A percentile compares a stretch with the other conserved stretches of the same genome.
These are phyloP conservation scores for Rhineura floridana DNA, from an alignment of 2,113 vertebrate genomes.

Conservation along the genomic window DNA sequence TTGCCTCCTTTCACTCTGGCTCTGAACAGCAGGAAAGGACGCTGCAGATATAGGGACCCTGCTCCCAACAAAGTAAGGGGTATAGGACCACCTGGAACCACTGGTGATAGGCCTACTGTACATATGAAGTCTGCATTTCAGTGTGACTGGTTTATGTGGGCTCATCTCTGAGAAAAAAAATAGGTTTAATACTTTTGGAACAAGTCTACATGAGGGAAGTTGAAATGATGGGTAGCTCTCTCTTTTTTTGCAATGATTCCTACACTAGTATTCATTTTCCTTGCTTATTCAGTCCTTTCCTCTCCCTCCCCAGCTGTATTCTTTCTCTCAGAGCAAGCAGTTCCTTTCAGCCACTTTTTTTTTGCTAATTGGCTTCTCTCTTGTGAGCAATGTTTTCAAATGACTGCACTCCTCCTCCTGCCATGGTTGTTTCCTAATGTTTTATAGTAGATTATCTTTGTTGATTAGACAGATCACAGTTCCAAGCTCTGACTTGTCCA, in stretches of 20 bases:
- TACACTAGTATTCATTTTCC: neutral
- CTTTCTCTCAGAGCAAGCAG: neutral
- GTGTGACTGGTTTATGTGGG: neutral
- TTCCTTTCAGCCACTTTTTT: neutral
- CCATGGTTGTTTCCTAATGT: neutral
- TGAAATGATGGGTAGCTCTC: neutral
- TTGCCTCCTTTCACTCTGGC: too few relatives aligned
- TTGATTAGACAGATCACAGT: neutral
- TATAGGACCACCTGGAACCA: too few relatives aligned
- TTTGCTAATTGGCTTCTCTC: neutral
- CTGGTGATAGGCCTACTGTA: too few relatives aligned
- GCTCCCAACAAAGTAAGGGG: too few relatives aligned
- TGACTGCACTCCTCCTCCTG: neutral
- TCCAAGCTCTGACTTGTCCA: neutral
- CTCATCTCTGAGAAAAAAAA: neutral
- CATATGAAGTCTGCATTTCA: neutral
- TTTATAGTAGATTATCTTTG: neutral
- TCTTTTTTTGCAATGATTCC: neutral
- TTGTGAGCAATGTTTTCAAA: neutral
- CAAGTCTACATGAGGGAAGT: neutral
- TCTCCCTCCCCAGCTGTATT: neutral
- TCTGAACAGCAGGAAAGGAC: too few relatives aligned
- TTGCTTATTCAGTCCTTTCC: neutral
- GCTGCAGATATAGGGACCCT: too few relatives aligned
- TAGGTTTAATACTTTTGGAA: neutral